phyloP scores from a whole-genome alignment of 2,888 invertebrate genomes.

The Palloptera scutellata region DNA sequence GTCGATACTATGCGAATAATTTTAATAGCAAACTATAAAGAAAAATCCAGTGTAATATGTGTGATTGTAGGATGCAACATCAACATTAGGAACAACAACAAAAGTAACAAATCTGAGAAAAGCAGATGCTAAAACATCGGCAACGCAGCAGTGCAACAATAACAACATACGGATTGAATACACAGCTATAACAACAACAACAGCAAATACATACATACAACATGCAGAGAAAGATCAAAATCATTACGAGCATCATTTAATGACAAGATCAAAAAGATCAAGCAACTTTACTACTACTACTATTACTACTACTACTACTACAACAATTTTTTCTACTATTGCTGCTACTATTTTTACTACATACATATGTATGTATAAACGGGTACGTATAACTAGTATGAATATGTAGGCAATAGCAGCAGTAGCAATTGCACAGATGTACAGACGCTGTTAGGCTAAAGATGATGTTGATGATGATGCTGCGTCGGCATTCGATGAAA shows the following conservation, averaged over 20 bases:
- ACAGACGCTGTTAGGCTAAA: no score
- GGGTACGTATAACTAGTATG: no score
- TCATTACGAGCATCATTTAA: constrained; percentile 49
- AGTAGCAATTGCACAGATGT: no score
- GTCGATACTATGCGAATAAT: constrained; percentile 14
- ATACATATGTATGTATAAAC: no score
- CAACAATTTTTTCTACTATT: no score
- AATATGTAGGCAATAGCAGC: no score
- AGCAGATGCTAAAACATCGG: background rate
- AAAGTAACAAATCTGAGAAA: constrained; percentile 25
- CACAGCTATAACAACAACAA: constrained; percentile 23
- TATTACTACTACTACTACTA: background rate
- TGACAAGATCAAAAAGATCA: constrained; percentile 59
- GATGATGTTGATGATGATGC: no score
- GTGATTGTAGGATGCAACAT: background rate
- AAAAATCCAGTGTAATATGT: background rate
- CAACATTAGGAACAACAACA: constrained; percentile 39
- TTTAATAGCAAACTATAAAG: constrained; percentile 3
- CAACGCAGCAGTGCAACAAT: background rate
- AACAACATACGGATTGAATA: background rate
- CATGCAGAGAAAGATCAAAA: constrained; percentile 17
- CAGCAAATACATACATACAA: constrained; percentile 7
- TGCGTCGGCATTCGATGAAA: no score
- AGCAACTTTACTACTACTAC: constrained; percentile 32
- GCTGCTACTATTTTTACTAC: no score